Evolutionary conservation across 2,797 vertebrate genomes (phyloP).

Genomic region (Gallinago stenura): DNA sequence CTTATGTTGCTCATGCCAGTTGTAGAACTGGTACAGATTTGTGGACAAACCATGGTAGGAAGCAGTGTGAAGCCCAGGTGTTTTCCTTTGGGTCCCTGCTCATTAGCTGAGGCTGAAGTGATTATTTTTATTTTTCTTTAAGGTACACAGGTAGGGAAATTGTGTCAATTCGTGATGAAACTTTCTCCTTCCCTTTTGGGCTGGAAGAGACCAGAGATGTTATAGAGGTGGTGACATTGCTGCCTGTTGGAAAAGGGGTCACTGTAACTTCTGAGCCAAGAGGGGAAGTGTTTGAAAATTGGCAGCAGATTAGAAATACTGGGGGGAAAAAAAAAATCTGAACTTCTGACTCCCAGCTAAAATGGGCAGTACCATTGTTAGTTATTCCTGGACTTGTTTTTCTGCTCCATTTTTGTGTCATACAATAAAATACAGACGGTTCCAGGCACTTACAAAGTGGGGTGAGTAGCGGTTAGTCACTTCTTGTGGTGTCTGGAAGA

Average conservation of each 20-base stretch:
- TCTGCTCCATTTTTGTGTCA: background rate
- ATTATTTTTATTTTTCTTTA: background rate
- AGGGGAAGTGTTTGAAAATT: slow-evolving; percentile 62
- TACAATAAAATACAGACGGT: background rate
- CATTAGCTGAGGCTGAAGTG: background rate
- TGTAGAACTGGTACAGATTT: background rate
- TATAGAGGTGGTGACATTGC: background rate
- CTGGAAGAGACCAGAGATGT: background rate
- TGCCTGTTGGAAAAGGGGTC: slow-evolving; percentile 32
- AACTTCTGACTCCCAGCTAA: slow-evolving; percentile 6
- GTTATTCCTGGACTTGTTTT: slow-evolving; percentile 58
- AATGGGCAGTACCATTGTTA: slow-evolving; percentile 32
- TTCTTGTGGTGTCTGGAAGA: background rate
- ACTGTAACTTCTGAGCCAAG: background rate
- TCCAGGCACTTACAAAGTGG: background rate
- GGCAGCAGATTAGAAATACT: slow-evolving; percentile 45
- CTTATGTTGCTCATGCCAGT: accelerated
- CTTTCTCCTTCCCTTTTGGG: background rate
- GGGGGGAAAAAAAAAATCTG: background rate
- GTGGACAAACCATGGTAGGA: background rate
- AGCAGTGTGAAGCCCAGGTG: background rate
- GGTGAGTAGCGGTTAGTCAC: background rate
- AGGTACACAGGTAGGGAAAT: background rate
- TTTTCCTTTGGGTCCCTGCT: background rate
- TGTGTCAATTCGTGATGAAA: background rate